These are phyloP conservation scores for Smithornis capensis DNA, from an alignment of 2,113 vertebrate genomes.

Conservation along the genomic window DNA sequence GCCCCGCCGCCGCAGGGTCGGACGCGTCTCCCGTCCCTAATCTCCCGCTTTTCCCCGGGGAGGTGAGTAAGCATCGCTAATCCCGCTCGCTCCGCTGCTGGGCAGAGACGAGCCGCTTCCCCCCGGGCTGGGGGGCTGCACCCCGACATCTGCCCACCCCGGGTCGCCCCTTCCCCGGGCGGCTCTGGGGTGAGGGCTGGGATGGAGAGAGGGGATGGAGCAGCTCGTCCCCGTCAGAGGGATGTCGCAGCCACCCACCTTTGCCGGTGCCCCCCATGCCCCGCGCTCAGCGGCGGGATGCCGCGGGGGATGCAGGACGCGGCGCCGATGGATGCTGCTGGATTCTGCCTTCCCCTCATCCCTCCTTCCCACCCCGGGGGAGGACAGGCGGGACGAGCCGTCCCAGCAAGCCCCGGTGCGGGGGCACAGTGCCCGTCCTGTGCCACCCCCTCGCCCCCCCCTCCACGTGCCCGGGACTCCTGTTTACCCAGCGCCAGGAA, in stretches of 20 bases:
- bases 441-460: background rate
- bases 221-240: background rate
- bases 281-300: accelerated
- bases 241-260: background rate
- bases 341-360: background rate
- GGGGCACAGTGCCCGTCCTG: background rate
- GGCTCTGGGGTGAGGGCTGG: background rate
- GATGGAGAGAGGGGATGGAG: background rate
- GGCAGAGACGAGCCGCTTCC: accelerated
- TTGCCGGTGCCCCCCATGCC: accelerated
- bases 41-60: background rate
- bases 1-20: background rate
- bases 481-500: conserved; percentile 1
- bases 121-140: background rate
- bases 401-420: background rate
- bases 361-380: background rate
- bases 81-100: background rate
- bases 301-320: background rate
- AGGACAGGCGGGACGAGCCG: background rate
- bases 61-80: conserved; percentile 12
- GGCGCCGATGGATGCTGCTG: background rate
- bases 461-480: background rate
- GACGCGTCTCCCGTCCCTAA: background rate
- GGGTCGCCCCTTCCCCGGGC: accelerated
- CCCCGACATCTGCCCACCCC: background rate